Conservation (phyloP, 1,140 invertebrate species). For the Polyergus mexicanus region DNA sequence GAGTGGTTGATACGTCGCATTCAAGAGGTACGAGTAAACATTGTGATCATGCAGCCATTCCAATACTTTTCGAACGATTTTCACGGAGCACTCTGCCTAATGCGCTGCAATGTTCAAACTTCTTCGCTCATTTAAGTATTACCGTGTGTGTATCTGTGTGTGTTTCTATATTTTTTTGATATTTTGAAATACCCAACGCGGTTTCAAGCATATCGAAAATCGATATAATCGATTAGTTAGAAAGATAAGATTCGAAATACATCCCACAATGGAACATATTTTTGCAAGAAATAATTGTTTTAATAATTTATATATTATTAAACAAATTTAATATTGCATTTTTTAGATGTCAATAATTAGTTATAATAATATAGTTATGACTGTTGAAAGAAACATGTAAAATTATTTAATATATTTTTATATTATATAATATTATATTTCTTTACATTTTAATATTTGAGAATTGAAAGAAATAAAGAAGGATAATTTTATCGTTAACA, state of each 20-base stretch:
- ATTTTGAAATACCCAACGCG: conserved; percentile 20
- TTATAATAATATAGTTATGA: background rate
- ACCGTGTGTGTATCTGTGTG: background rate
- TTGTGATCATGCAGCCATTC: conserved; percentile 44
- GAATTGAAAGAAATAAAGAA: background rate
- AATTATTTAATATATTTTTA: too few relatives aligned
- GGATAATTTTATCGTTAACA: background rate
- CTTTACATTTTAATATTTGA: background rate
- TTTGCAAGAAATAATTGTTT: background rate
- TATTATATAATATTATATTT: background rate
- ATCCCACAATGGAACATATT: background rate
- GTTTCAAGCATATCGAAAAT: conserved; percentile 34
- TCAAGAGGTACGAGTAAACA: conserved; percentile 54
- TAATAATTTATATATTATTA: background rate
- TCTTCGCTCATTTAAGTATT: conserved; percentile 53
- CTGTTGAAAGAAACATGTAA: too few relatives aligned
- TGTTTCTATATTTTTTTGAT: background rate
- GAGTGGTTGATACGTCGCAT: conserved; percentile 42
- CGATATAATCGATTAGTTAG: conserved; percentile 23
- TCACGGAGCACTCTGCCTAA: conserved; percentile 40
- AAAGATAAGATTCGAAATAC: background rate
- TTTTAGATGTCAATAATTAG: background rate
- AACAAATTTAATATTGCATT: background rate
- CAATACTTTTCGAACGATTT: conserved; percentile 52
- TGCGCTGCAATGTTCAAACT: conserved; percentile 21